Percentiles rank a stretch among this genome's conserved stretches.
Conservation (phyloP, 2,113 vertebrate species). For the Sciurus niger region DNA sequence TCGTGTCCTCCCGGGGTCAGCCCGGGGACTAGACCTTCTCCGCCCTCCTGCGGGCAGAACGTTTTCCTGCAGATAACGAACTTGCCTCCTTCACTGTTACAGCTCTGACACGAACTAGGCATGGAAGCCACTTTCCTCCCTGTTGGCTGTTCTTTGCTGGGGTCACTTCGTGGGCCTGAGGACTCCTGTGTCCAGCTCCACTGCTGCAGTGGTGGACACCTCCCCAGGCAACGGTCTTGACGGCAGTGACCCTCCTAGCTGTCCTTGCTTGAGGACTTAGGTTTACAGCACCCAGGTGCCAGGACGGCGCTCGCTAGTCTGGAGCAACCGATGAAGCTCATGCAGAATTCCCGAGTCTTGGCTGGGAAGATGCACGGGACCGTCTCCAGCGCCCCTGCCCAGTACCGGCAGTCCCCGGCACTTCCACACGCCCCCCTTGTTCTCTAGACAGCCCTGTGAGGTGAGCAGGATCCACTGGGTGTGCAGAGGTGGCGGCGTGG, state of each 20-base stretch:
- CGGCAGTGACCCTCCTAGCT: neutral
- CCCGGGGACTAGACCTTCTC: neutral
- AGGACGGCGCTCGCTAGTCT: neutral
- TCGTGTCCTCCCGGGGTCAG: neutral
- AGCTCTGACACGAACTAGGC: constrained; percentile 7
- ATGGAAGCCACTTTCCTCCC: neutral
- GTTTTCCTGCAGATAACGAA: neutral
- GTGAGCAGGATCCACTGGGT: neutral
- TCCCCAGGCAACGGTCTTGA: neutral
- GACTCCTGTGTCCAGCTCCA: neutral
- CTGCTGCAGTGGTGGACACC: neutral
- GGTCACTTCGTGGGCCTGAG: neutral
- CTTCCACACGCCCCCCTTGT: neutral
- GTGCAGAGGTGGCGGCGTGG: neutral
- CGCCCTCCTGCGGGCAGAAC: neutral
- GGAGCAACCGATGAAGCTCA: neutral
- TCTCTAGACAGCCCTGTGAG: neutral
- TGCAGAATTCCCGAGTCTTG: neutral
- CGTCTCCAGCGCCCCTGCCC: accelerated
- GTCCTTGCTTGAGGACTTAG: neutral
- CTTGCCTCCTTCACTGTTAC: neutral
- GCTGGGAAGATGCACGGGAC: neutral
- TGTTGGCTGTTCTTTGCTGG: neutral
- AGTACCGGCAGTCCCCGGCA: neutral
- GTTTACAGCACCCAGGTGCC: neutral